phyloP scores from a whole-genome alignment of 2,113 vertebrate species.

The Pardalotus punctatus region DNA sequence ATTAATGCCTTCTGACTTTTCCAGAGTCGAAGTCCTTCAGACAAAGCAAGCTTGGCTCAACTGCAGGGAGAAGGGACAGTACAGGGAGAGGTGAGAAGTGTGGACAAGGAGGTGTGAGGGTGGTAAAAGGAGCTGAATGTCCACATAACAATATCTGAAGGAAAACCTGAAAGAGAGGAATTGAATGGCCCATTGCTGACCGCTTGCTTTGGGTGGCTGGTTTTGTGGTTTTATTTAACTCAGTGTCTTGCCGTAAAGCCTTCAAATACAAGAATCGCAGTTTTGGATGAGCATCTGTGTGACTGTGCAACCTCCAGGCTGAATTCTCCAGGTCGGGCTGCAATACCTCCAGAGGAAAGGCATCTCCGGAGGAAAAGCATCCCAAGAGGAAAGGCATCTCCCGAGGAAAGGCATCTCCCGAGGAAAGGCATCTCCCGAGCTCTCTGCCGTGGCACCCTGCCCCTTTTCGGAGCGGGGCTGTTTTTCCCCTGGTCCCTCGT shows the following conservation, averaged over 20 bases:
- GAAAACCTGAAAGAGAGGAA: neutral
- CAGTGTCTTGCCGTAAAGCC: neutral
- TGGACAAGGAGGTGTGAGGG: neutral
- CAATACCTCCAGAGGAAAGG: neutral
- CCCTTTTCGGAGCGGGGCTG: rapidly evolving
- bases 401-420: too few species aligned
- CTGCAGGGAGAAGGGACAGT: neutral
- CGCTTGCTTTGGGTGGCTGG: neutral
- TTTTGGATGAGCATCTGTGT: neutral
- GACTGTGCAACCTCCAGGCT: neutral
- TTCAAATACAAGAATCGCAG: neutral
- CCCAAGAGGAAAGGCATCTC: too few species aligned
- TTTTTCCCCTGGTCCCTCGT: neutral
- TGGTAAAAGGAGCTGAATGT: neutral
- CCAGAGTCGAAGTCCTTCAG: neutral
- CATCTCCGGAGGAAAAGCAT: too few species aligned
- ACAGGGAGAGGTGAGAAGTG: neutral
- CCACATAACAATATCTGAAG: neutral
- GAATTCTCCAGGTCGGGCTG: neutral
- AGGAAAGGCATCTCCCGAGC: too few species aligned
- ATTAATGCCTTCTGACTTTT: neutral
- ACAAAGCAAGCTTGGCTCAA: neutral
- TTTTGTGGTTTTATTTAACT: neutral
- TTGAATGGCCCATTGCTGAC: neutral
- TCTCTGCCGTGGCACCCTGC: neutral